Base-by-base conservation (phyloP, 2,113 vertebrate species). In the Fulmarus glacialis region DNA sequence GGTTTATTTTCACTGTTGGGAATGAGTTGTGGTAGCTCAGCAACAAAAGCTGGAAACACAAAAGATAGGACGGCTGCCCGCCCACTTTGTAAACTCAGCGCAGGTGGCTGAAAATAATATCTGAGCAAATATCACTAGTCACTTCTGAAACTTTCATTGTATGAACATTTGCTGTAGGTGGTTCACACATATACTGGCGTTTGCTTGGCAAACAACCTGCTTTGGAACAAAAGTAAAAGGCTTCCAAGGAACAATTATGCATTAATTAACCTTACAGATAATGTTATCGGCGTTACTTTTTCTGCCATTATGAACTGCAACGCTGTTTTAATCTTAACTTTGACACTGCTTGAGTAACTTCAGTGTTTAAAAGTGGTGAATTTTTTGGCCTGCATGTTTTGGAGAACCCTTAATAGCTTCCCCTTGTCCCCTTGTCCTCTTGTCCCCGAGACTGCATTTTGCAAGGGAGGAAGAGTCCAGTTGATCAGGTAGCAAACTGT, bases 61-160 rank as follows among this genome's bases (percentile, higher is more conserved):
- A 89, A 94, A 87, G 97, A 91, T 74, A 95, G 93, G 17, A 59
- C 4, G 16, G 64, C 92, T 86, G 80, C 97, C 97, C 95, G 0
- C 98, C 98, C 86, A 8, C 97, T 98, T 94, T 93, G 98, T 95
- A 98, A 98, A 98, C 97, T 90, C 78, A 10, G 84, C 4, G 1
- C 98, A 98, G 98, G 98, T 98, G 98, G 94, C 34, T 83, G 97
- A 72, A 92, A 96, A 94, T 85, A 96, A 97, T 96, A 93, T 93
- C 91, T 96, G 96, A 95, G 92, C 97, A 98, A 98, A 98, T 79
- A 98, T 67, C 89, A 32, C 95, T 74, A 70, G 95, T 95, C 93
- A 63, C 84, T 81, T 91, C 87, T 86, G 95, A 90, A 95, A 74
- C 91, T 96, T 93, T 53, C 97, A 87, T 97, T 98, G 90, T 95